Conservation (phyloP, 2,113 vertebrate genomes). For the Pagrus major region DNA sequence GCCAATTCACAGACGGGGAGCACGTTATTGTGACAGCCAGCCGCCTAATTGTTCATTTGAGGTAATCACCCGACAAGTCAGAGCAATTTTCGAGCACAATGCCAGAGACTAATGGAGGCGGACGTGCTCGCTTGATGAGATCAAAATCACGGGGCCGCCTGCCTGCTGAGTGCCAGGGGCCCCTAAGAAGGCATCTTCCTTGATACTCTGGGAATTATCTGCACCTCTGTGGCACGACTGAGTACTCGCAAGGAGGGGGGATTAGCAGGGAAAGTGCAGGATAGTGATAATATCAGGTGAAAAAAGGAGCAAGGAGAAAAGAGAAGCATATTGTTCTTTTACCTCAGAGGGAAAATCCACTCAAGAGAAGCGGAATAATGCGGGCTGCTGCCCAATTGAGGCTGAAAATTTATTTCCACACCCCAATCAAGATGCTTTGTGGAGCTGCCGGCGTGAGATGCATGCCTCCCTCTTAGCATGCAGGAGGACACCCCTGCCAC, state of each 20-base stretch:
- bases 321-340: constrained; percentile 25
- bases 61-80: constrained; percentile 82
- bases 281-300: constrained; percentile 21
- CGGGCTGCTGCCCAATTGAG: constrained; percentile 1
- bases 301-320: background rate
- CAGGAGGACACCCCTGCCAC: constrained; percentile 34
- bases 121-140: constrained; percentile 76
- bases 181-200: constrained; percentile 42
- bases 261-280: constrained; percentile 12
- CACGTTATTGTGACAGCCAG: constrained; percentile 81
- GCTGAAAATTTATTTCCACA: constrained; percentile 44
- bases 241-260: constrained; percentile 1
- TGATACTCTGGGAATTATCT: constrained; percentile 43
- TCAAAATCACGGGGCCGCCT: constrained; percentile 60
- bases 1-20: constrained; percentile 61
- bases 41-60: constrained; percentile 84
- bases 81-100: constrained; percentile 79
- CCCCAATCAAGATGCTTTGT: constrained; percentile 52
- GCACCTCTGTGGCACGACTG: constrained; percentile 39
- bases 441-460: constrained; percentile 30
- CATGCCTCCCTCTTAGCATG: constrained; percentile 60
- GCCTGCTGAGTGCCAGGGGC: constrained; percentile 61
- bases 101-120: constrained; percentile 77
- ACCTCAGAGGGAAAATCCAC: constrained; percentile 29
- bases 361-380: constrained; percentile 17